Base-by-base conservation (phyloP, 2,797 vertebrate genomes). In the Mus caroli region DNA sequence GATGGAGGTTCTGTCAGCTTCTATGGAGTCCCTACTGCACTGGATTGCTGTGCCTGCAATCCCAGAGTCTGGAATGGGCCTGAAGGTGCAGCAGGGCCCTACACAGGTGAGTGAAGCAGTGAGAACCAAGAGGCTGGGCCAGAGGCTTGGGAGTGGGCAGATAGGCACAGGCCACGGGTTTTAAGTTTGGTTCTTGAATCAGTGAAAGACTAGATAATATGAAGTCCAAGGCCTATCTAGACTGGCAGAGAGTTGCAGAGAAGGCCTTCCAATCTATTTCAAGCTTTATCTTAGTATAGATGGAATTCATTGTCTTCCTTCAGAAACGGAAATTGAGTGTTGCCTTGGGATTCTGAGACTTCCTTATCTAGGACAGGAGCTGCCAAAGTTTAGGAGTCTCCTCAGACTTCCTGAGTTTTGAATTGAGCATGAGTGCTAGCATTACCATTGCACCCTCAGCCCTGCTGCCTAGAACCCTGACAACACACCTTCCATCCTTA, bases 1-100 rank as follows among this genome's bases (percentile, higher is more conserved):
- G n/a, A 4, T 52, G 1, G 19, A 88, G n/a, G 82, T 95, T 97
- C 94, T 96, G 67, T 54, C 60, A 31, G 88, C 94, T 96, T 98
- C 94, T 54, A 96, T 92, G 82, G 88, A 91, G 75, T 86, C 77
- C 52, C 64, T 83, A 64, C 58, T 91, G 77, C 64, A 54, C n/a
- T 92, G 90, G 58, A 76, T 37, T 93, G 77, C 6, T 26, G 88
- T 82, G 73, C 50, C 94, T 87, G 56, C 43, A 88, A 88, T 60
- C 84, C 69, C 20, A 94, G n/a, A 97, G 37, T 82, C 54, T 76
- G 90, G 77, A 75, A 80, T 76, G 52, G 82, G 90, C 79, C 85
- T 56, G 78, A 64, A 83, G 88, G 88, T 91, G 40, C 80, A 92
- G 71, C 82, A 88, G 79, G 69, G 34, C 50, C 46, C 79, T 75